phyloP scores from a whole-genome alignment of 2,888 invertebrate genomes.

The Drosophila imparisetae region DNA sequence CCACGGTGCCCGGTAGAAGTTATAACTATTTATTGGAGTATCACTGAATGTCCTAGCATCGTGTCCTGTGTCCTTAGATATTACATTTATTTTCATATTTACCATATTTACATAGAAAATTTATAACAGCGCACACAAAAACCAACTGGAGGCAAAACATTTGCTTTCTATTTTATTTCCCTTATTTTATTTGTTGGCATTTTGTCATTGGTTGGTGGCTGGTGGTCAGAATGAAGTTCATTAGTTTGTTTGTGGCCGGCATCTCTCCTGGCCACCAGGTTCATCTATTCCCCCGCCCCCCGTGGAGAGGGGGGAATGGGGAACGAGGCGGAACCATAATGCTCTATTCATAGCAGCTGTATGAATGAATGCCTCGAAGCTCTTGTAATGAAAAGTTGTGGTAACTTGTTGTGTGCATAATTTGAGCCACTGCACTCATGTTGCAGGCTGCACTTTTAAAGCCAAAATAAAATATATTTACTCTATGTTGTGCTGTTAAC shows the following conservation, averaged over 20 bases:
- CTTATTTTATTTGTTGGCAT: slow-evolving; percentile 19
- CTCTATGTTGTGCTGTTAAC: not conserved
- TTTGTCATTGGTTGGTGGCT: slow-evolving; percentile 42
- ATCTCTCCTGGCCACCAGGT: slow-evolving; percentile 25
- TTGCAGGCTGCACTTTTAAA: slow-evolving; percentile 46
- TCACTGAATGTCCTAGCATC: slow-evolving; percentile 6
- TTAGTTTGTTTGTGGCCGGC: slow-evolving; percentile 59
- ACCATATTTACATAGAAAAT: slow-evolving; percentile 55
- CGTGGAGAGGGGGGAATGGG: not conserved
- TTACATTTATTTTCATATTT: slow-evolving; percentile 65
- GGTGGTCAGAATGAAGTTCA: slow-evolving; percentile 63
- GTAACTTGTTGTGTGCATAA: slow-evolving; percentile 48
- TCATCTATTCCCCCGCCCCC: slow-evolving; percentile 6
- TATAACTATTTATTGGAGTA: slow-evolving; percentile 19
- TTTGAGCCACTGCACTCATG: slow-evolving; percentile 40
- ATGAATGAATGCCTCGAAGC: slow-evolving; percentile 48
- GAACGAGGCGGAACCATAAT: not conserved
- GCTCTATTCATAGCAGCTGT: slow-evolving; percentile 29
- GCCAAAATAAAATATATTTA: not conserved
- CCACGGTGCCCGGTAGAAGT: not conserved
- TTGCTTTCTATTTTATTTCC: slow-evolving; percentile 2
- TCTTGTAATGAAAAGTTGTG: slow-evolving; percentile 70
- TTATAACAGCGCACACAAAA: slow-evolving; percentile 31
- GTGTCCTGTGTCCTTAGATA: slow-evolving; percentile 36
- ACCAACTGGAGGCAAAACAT: slow-evolving; percentile 29